Evolutionary conservation across 2,888 invertebrate species (phyloP), one percentile per base, ranked within the genome.

Genomic region (Hyposoter didymator): DNA sequence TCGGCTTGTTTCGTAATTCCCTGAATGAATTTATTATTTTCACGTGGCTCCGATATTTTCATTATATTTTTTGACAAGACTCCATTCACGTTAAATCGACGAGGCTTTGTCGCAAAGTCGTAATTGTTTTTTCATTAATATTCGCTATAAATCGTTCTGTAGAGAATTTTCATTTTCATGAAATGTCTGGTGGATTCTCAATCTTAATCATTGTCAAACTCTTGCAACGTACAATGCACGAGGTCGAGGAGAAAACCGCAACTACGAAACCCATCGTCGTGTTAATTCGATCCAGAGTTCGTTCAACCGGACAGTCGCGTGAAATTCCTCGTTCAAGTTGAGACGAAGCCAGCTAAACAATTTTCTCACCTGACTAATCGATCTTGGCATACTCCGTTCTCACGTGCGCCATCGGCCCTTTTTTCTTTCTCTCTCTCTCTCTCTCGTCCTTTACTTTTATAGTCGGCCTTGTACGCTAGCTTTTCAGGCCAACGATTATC

Each of bases 301-400:
- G 47, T 69, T 76, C 82, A 45, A 72, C 22, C 52, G 72, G 43
- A 59, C 72, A 73, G 47, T 80, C 78, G 49, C 67, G 59, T 47
- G 70, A 76, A 76, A 83, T 85, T 83, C 73, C 74, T 76, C 32
- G 49, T 73, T 73, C 64, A 43, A 81, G 76, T 72, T 84, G 80
- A 76, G 43, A 52, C 75, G 59, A 81, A 81, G 72, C 72, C 76
- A 80, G 55, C 49, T 45, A 55, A 67, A 76, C 79, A 67, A 67
- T 85, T 80, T 82, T 83, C 85, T 85, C 82, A 82, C 85, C 82
- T 79, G 59, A 49, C 85, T 85, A 85, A 85, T 85, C 85, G 79
- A 85, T 85, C 73, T 80, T 83, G 82, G 82, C 85, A 83, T 76
- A 35, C 43, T 35, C n/a, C 52, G 17, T 45, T 67, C 75, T 76